phyloP scores from a whole-genome alignment of 2,797 vertebrate genomes.

The Trematomus bernacchii region DNA sequence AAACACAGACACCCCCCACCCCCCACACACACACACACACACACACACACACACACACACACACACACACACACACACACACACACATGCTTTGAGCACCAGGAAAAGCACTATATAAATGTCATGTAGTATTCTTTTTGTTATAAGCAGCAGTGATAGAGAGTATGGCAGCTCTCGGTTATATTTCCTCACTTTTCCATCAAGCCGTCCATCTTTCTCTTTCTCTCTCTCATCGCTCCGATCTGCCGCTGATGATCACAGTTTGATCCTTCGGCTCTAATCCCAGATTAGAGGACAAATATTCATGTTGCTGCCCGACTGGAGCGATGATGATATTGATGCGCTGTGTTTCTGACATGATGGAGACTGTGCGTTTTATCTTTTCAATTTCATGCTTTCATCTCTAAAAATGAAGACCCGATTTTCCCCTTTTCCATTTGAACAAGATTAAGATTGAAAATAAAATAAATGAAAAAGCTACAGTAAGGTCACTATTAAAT shows the following conservation, averaged over 20 bases:
- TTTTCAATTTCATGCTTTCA: neutral
- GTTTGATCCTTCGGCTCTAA: constrained; percentile 60
- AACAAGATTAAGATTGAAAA: neutral
- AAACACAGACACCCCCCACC: too few relatives aligned
- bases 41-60: constrained; percentile 17
- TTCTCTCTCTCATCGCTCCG: constrained; percentile 15
- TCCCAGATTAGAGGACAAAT: constrained; percentile 64
- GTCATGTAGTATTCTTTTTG: too few relatives aligned
- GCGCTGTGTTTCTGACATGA: neutral
- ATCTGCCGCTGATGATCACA: constrained; percentile 22
- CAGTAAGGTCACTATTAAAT: too few relatives aligned
- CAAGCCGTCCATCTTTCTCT: neutral
- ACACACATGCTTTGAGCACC: too few relatives aligned
- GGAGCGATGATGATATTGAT: constrained; percentile 23
- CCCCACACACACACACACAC: constrained; percentile 22
- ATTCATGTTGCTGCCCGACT: constrained; percentile 34
- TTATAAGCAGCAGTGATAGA: neutral
- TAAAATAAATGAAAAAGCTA: too few relatives aligned
- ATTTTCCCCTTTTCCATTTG: neutral
- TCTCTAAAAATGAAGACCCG: neutral
- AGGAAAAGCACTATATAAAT: too few relatives aligned
- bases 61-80: too few relatives aligned
- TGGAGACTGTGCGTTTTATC: neutral
- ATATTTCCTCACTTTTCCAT: neutral
- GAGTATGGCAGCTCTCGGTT: constrained; percentile 1